Conservation (phyloP, 2,797 vertebrate species). For the Onychomys leucogaster region DNA sequence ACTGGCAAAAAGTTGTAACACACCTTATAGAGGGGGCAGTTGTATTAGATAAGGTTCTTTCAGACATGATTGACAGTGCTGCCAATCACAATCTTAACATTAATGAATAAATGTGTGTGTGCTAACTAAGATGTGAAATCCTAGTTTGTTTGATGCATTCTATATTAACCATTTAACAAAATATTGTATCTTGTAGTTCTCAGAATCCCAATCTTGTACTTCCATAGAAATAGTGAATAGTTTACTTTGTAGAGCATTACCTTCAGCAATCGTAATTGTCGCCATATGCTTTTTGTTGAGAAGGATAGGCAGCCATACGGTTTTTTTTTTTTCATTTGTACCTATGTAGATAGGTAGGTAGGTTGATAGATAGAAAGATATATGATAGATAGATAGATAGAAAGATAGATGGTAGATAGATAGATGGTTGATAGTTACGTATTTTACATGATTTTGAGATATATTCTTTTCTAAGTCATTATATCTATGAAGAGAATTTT, state of each 20-base stretch:
- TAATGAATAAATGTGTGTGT: background rate
- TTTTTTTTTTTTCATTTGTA: constrained; percentile 28
- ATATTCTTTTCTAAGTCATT: background rate
- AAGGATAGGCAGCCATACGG: background rate
- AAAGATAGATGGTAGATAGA: background rate
- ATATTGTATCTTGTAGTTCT: background rate
- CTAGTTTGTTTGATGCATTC: background rate
- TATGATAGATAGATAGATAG: background rate
- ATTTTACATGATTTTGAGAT: background rate
- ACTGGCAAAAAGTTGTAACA: background rate
- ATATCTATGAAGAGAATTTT: background rate
- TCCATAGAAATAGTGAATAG: background rate
- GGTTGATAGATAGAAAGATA: background rate
- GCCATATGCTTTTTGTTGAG: background rate
- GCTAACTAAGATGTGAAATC: background rate
- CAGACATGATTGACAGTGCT: background rate
- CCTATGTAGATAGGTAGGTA: background rate
- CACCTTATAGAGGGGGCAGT: background rate
- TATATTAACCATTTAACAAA: background rate
- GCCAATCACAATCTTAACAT: background rate
- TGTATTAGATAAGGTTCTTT: background rate
- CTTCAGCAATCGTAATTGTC: background rate
- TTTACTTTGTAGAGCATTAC: background rate
- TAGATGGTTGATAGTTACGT: background rate
- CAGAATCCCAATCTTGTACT: background rate